These are phyloP conservation scores for Pegoplata infirma DNA, from an alignment of 2,888 invertebrate species.

Conservation along the genomic window DNA sequence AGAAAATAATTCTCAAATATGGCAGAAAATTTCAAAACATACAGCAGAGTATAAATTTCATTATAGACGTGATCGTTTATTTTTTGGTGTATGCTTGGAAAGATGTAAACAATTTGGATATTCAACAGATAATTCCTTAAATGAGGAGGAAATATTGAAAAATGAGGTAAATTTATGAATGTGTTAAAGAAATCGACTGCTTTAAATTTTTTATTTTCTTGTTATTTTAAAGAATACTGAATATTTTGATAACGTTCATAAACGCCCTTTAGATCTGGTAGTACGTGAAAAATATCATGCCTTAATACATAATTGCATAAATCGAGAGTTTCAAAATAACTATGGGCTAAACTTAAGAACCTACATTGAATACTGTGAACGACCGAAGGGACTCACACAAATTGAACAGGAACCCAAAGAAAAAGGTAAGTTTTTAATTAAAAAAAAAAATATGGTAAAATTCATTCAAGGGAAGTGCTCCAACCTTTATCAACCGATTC, in stretches of 20 bases:
- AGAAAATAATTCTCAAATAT: conserved; percentile 68
- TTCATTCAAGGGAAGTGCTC: too few relatives aligned
- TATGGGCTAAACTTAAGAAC: conserved; percentile 67
- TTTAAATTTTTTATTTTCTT: background rate
- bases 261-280: conserved; percentile 62
- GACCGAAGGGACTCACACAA: conserved; percentile 58
- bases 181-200: too few relatives aligned
- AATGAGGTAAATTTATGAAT: conserved; percentile 60
- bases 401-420: background rate
- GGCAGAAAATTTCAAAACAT: conserved; percentile 69
- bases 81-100: conserved; percentile 72
- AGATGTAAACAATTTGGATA: conserved; percentile 65
- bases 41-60: conserved; percentile 68
- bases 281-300: conserved; percentile 67
- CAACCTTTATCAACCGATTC: too few relatives aligned
- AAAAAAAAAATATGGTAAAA: too few relatives aligned
- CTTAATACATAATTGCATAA: conserved; percentile 71
- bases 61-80: conserved; percentile 71
- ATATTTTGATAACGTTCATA: conserved; percentile 69
- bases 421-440: too few relatives aligned
- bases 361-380: conserved; percentile 72
- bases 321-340: conserved; percentile 65
- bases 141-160: conserved; percentile 11
- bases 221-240: conserved; percentile 64
- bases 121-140: background rate